Evolutionary conservation across 37 sponge, comb jelly and placozoan genomes (phyloP).

Genomic region (Hormiphora californensis): DNA sequence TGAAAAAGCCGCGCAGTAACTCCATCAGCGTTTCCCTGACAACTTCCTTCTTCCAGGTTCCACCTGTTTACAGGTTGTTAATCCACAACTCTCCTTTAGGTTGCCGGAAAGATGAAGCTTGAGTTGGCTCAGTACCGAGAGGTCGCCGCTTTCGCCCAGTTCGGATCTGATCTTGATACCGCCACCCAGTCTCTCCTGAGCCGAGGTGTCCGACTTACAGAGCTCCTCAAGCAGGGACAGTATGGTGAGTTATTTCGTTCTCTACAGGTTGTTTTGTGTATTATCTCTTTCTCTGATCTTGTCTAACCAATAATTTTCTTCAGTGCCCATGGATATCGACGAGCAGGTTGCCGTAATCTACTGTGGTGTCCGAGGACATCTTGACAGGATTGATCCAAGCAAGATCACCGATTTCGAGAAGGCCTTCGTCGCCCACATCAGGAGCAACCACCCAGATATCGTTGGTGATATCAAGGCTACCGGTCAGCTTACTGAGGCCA

Average conservation of each 20-base stretch:
- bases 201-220: constrained; percentile 96
- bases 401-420: constrained; percentile 86
- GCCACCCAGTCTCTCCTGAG: constrained; percentile 93
- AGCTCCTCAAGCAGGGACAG: constrained; percentile 98
- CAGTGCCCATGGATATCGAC: constrained; percentile 92
- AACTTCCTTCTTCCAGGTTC: neutral
- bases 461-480: constrained; percentile 79
- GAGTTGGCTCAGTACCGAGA: constrained; percentile 99
- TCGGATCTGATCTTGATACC: constrained; percentile 97
- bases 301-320: neutral
- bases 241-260: constrained; percentile 82
- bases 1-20: neutral
- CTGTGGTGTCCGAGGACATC: constrained; percentile 91
- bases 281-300: neutral
- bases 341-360: constrained; percentile 96
- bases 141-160: constrained; percentile 99
- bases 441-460: constrained; percentile 76
- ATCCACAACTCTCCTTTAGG: constrained; percentile 65
- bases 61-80: too few relatives aligned
- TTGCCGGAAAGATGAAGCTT: constrained; percentile 99
- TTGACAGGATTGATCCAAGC: constrained; percentile 91
- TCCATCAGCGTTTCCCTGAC: neutral
- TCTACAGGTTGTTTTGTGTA: too few relatives aligned
- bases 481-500: constrained; percentile 78
- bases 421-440: constrained; percentile 88